These are phyloP conservation scores for Drosophila melanosoma DNA, from an alignment of 2,888 invertebrate genomes.

Conservation along the genomic window DNA sequence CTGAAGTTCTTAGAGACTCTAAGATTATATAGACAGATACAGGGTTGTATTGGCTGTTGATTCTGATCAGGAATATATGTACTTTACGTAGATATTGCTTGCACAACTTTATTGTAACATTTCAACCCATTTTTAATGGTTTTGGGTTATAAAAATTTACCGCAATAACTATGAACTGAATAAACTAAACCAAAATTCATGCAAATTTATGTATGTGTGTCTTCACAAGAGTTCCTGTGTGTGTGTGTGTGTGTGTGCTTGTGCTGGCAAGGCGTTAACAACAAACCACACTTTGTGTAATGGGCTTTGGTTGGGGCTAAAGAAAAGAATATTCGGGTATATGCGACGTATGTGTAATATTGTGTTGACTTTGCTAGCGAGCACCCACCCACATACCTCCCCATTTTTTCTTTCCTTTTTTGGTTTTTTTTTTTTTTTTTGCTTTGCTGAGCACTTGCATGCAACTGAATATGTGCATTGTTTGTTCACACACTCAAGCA, in stretches of 20 bases:
- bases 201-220: slow-evolving; percentile 25
- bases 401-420: background rate
- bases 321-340: slow-evolving; percentile 34
- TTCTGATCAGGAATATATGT: background rate
- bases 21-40: background rate
- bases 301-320: slow-evolving; percentile 55
- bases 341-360: slow-evolving; percentile 55
- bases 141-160: background rate
- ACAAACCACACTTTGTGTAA: slow-evolving; percentile 74
- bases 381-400: slow-evolving; percentile 44
- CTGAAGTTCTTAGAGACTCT: background rate
- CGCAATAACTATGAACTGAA: slow-evolving; percentile 39
- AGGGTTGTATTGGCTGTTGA: background rate
- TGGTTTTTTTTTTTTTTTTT: slow-evolving; percentile 18
- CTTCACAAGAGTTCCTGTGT: background rate
- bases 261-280: slow-evolving; percentile 67
- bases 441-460: slow-evolving; percentile 5
- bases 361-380: slow-evolving; percentile 68
- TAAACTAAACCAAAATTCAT: slow-evolving; percentile 53
- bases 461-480: slow-evolving; percentile 54
- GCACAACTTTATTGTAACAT: background rate
- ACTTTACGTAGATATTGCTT: background rate
- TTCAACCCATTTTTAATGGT: background rate
- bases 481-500: slow-evolving; percentile 39
- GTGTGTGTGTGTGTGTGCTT: slow-evolving; percentile 1